Base-by-base conservation (phyloP, 2,797 vertebrate species). In the Enteromius treurensis region DNA sequence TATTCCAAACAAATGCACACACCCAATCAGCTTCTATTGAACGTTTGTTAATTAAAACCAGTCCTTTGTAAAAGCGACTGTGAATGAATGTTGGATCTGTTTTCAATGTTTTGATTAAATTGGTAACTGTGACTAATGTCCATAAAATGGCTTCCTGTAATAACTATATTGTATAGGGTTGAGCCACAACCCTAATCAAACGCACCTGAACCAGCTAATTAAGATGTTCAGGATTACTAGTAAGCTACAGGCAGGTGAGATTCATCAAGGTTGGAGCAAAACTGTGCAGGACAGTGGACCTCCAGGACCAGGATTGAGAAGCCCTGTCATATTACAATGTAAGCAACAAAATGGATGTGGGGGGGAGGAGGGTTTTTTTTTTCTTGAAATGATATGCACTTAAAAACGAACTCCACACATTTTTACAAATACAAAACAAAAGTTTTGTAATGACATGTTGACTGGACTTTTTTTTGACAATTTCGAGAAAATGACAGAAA, bases 1-100 rank as follows among this genome's bases (percentile, higher is more conserved):
- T 47, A 60, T 60, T 74, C 34, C 58, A 75, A 67, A 65, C n/a
- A 76, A 55, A 82, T 53, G n/a, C 32, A 26, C 60, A 51, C 29
- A 26, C 42, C 26, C 37, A 65, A 81, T 65, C 70, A 64, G 29
- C 29, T 64, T 73, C 29, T 65, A 45, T 42, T 71, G 26, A 64
- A 37, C 29, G 23, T 23, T 13, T 37, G 21, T n/a, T 64, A 49
- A 34, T 62, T 74, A 47, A 64, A 81, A 74, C 73, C 1, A 23
- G 26, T 34, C 4, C 29, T 64, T 74, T 76, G 60, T 17, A 42
- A 26, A 82, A 82, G 62, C 34, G 40, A 53, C 55, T 67, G 15
- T n/a, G 29, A 67, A 55, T 32, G 65, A 40, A 75, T 53, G 29
- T 51, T 74, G 19, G n/a, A 19, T 65, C 7, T 53, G 9, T 76